Base-by-base conservation (phyloP, 2,888 invertebrate species). In the Corbicula japonica region DNA sequence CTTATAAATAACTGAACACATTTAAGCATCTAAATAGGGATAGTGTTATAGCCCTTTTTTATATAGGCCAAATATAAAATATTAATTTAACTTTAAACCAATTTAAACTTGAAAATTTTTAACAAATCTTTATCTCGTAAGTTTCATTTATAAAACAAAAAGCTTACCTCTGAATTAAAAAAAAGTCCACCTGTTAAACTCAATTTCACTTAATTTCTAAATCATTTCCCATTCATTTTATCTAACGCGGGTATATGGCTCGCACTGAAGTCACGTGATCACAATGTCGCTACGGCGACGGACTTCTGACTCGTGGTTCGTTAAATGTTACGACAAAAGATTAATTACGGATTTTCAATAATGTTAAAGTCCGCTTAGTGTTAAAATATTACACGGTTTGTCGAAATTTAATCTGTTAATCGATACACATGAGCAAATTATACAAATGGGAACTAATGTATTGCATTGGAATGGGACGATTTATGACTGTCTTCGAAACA, bases 271-370 rank as follows among this genome's bases (percentile, higher is more conserved):
- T 87, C 89, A 89, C 87, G 87, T 89, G 89, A 87, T 79, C 66
- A 70, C 69, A 83, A 88, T 88, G 89, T 90, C 88, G 87, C 88
- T 86, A 88, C 85, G 88, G 85, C 62, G 83, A 87, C 76, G 60
- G 28, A 23, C 66, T 54, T 32, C 66, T 62, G 80, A 69, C 80
- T 80, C 69, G 76, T 48, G 58, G 41, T 41, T 46, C 50, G 50
- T 68, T 56, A 56, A 68, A 23, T 56, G 68, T 65, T 65, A 56
- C 72, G 63, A 63, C 63, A 63, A 62, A 52, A 46, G 76, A 76
- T 76, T 76, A 76, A 76, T 76, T 69, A 76, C 69, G 70, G 56
- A 69, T 65, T 56, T 76, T 62, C 66, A 74, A 60, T 60, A 74
- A 63, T 44, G 52, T 54, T 10, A 54, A 46, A 26, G 61, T 23